Base-by-base conservation (phyloP, 2,888 invertebrate species). In the Azorinus chamasolen region DNA sequence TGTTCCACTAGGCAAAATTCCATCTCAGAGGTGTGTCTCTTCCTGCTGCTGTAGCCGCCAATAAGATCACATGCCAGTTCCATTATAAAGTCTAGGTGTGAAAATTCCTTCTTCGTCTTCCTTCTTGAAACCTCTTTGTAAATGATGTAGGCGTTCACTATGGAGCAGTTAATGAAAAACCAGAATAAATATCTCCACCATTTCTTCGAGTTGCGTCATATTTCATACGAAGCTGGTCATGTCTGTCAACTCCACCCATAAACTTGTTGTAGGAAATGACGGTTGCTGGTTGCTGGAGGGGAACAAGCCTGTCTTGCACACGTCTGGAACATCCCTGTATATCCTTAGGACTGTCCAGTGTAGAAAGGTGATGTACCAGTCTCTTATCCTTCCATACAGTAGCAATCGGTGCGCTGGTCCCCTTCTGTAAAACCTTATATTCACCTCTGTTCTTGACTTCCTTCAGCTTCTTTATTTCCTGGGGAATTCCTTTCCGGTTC, bases 161-260 rank as follows among this genome's bases (percentile, higher is more conserved):
- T 54, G 14, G 53, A 39, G 37, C 65, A 62, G 37, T 79, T 74
- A 18, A 71, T 14, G 0, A 74, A 8, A 54, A 74, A 79, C 71
- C 62, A 74, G n/a, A n/a, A n/a, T n/a, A n/a, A n/a, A n/a, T n/a
- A n/a, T n/a, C n/a, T n/a, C n/a, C n/a, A n/a, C n/a, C n/a, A n/a
- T n/a, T n/a, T n/a, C n/a, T n/a, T n/a, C n/a, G n/a, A n/a, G n/a
- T n/a, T n/a, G 53, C n/a, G n/a, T n/a, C n/a, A 55, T 69, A 69
- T 5, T 18, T 57, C n/a, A 46, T 66, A 12, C 62, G 18, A 1
- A 58, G 48, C 18, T 68, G 74, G 20, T 68, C 68, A 58, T 68
- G 45, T 55, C 14, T 22, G 24, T 76, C 76, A 0, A 76, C 70
- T 41, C 70, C 76, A 16, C 59, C 59, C 70, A 76, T 76, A 14